Evolutionary conservation across 2,797 vertebrate species (phyloP), one percentile per base, ranked within the genome.

Genomic region (Rallus crepitans): DNA sequence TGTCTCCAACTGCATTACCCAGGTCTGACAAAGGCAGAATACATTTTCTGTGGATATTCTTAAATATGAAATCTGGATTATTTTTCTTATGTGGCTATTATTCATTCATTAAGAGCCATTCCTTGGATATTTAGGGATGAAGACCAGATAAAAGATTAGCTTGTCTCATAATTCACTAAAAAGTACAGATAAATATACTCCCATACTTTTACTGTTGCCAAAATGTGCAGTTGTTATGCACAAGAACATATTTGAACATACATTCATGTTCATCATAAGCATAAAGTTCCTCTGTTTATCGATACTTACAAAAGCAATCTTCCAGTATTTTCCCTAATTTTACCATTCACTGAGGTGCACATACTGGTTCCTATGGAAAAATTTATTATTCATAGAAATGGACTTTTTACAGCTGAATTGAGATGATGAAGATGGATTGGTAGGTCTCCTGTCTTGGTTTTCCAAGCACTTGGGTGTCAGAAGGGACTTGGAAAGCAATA

Each of bases 371-470:
- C 90, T 76, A 10, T 90, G 79, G 89, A 86, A 73, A 94, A 96
- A 82, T 56, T 7, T 73, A 56, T 7, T 61, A 3, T 66, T 66
- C 30, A 21, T 35, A 76, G 40, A 71, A 71, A 25, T 66, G 48
- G 84, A 45, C 31, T 31, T 95, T 96, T 94, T 97, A 96, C 93
- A 98, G 96, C 96, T 97, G 95, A 98, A 97, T 97, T 97, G 95
- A 97, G 95, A 96, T 95, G 95, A 91, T 89, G 81, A 94, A 94
- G 93, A 96, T 93, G n/a, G 40, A 52, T 86, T 42, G 25, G 55
- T 71, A 69, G n/a, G 93, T 96, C 84, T 95, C 92, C 97, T 97
- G 95, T 97, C 89, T 97, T 96, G 94, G 94, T 98, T 98, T 98
- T 96, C 94, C 69, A 57, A 94, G 95, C 90, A 75, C 24, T 81